Percentiles rank a stretch among this genome's conserved stretches.
phyloP scores from a whole-genome alignment of 2,888 invertebrate species.

The Pammene aurita region DNA sequence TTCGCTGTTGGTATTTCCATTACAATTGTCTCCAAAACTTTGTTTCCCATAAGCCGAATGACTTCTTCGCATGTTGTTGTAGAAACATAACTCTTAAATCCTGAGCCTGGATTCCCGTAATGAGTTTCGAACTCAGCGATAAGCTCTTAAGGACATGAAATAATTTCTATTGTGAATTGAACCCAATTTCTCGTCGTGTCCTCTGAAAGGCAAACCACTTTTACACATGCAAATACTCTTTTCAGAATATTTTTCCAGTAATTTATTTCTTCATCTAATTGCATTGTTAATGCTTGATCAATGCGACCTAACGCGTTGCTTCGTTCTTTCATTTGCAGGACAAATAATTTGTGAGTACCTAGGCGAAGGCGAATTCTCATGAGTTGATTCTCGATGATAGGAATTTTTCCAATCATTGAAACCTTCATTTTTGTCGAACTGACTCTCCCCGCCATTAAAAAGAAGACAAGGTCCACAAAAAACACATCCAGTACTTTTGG shows the following conservation, averaged over 20 bases:
- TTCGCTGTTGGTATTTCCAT: slow-evolving; percentile 29
- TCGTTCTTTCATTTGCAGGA: background rate
- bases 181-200: slow-evolving; percentile 39
- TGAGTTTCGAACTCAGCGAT: slow-evolving; percentile 51
- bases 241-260: slow-evolving; percentile 27
- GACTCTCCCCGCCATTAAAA: background rate
- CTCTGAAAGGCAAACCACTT: slow-evolving; percentile 40
- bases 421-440: background rate
- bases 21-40: slow-evolving; percentile 45
- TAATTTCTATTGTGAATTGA: slow-evolving; percentile 47
- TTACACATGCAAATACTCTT: slow-evolving; percentile 31
- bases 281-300: background rate
- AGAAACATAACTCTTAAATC: slow-evolving; percentile 50
- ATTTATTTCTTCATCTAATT: slow-evolving; percentile 10
- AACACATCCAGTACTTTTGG: too few species aligned
- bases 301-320: background rate
- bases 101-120: slow-evolving; percentile 50
- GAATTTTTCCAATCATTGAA: too few species aligned
- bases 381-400: too few species aligned
- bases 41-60: slow-evolving; percentile 49
- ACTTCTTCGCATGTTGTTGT: slow-evolving; percentile 53
- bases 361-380: too few species aligned
- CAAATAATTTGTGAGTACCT: slow-evolving; percentile 1
- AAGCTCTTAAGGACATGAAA: slow-evolving; percentile 49
- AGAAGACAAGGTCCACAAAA: background rate